These are phyloP conservation scores for Tamias sibiricus DNA, from an alignment of 2,113 vertebrate genomes.

Conservation along the genomic window DNA sequence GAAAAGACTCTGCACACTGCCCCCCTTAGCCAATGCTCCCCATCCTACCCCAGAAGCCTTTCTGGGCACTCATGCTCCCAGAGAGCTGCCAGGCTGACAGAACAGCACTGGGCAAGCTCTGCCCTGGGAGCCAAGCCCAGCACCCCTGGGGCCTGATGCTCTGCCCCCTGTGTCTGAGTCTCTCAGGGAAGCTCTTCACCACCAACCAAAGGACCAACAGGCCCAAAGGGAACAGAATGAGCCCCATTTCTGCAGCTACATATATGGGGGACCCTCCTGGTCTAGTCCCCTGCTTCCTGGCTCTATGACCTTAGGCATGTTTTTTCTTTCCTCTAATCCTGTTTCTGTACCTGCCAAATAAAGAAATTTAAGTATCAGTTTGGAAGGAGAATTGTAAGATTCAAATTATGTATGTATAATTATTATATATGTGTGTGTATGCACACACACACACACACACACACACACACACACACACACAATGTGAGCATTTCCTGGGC, in stretches of 20 bases:
- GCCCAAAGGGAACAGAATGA: background rate
- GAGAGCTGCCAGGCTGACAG: background rate
- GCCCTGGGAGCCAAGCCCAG: background rate
- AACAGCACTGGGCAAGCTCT: background rate
- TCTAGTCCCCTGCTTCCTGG: background rate
- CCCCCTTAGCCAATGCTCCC: background rate
- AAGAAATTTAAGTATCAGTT: slow-evolving; percentile 2
- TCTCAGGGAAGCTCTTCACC: background rate
- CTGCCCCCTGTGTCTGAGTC: background rate
- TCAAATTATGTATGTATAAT: background rate
- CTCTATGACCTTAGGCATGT: background rate
- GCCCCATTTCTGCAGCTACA: background rate
- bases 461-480: background rate
- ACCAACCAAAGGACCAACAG: background rate
- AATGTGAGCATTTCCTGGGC: background rate
- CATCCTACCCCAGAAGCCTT: background rate
- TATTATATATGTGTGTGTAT: background rate
- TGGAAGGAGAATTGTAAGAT: background rate
- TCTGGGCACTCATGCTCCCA: background rate
- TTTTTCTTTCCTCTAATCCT: slow-evolving; percentile 26
- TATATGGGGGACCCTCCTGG: too few species aligned
- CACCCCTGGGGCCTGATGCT: background rate
- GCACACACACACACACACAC: background rate
- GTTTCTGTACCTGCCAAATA: slow-evolving; percentile 3
- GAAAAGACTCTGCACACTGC: background rate